A percentile compares a stretch with the other conserved stretches of the same genome.
Conservation (phyloP, 2,797 vertebrate genomes). For the Urocyon cinereoargenteus region DNA sequence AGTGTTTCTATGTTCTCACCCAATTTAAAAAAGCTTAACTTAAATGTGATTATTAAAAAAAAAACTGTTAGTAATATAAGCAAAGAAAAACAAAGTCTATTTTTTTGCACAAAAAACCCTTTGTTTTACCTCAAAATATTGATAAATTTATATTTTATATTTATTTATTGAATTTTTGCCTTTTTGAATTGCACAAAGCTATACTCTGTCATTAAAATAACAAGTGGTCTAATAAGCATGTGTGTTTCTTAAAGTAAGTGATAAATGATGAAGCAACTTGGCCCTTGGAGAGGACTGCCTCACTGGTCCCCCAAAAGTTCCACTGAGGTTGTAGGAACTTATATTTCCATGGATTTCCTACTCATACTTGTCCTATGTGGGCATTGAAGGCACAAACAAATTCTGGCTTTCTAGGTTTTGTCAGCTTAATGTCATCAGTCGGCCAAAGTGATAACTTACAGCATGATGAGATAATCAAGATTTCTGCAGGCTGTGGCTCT, state of each 20-base stretch:
- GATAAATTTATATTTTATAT: neutral
- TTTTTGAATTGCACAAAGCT: neutral
- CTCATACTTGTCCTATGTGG: neutral
- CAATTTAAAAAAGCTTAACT: neutral
- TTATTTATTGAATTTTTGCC: neutral
- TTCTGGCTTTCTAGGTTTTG: neutral
- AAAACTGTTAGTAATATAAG: neutral
- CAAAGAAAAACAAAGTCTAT: neutral
- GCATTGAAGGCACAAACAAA: neutral
- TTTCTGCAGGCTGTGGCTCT: neutral
- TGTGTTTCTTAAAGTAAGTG: neutral
- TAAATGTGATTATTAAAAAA: neutral
- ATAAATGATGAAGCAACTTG: neutral
- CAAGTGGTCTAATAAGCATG: neutral
- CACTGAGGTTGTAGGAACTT: neutral
- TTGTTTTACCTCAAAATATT: neutral
- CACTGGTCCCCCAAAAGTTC: neutral
- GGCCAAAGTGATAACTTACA: neutral
- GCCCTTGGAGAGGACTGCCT: neutral
- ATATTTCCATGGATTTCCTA: neutral
- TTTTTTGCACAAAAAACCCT: neutral
- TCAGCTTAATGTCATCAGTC: neutral
- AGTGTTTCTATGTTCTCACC: neutral
- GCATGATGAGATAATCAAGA: neutral
- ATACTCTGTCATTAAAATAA: neutral